Conservation (phyloP, 2,888 invertebrate genomes). For the Lamellibrachia columna region DNA sequence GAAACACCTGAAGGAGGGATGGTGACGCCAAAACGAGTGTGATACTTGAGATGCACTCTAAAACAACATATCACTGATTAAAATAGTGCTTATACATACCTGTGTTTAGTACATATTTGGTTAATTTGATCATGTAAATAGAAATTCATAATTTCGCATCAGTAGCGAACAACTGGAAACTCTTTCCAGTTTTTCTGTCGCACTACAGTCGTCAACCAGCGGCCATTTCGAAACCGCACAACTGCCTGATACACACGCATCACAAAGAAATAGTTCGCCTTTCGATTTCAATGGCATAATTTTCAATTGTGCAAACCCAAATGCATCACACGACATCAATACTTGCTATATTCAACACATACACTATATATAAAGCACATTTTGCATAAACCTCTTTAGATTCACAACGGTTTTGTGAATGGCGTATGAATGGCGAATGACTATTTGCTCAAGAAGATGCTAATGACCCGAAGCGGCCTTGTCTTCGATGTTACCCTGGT, state of each 20-base stretch:
- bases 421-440: conserved; percentile 3
- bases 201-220: conserved; percentile 16
- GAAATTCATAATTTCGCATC: neutral
- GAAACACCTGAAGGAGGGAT: neutral
- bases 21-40: conserved; percentile 16
- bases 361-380: neutral
- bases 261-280: neutral
- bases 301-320: neutral
- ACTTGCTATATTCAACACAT: neutral
- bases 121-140: neutral
- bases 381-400: neutral
- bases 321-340: neutral
- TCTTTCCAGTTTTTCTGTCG: conserved; percentile 16
- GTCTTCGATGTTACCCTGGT: neutral
- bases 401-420: neutral
- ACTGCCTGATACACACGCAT: conserved; percentile 6
- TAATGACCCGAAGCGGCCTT: conserved; percentile 16
- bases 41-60: neutral
- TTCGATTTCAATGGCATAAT: neutral
- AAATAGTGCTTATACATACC: neutral
- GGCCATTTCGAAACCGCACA: conserved; percentile 16
- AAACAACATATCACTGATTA: neutral
- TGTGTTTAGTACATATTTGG: neutral
- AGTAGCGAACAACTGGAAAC: conserved; percentile 3
- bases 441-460: conserved; percentile 7